Conservation (phyloP, 2,888 invertebrate species). For the Agriotes lineatus region DNA sequence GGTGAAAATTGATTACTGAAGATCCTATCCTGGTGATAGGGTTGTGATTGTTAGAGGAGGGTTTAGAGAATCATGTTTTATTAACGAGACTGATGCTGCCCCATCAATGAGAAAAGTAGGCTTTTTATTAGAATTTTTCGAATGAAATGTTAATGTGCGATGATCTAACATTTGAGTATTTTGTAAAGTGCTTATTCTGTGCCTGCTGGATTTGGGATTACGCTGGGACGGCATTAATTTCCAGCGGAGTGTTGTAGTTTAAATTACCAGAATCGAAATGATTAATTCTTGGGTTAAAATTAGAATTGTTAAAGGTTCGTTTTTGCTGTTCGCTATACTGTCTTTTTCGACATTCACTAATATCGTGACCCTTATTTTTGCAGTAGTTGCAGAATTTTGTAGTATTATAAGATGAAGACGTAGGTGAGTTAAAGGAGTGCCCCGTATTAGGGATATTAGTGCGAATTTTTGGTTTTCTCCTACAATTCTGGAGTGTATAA, state of each 20-base stretch:
- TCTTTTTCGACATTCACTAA: slow-evolving; percentile 26
- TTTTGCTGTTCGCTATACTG: background rate
- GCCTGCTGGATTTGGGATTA: slow-evolving; percentile 16
- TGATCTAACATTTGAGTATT: background rate
- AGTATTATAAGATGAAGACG: background rate
- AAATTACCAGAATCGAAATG: no score
- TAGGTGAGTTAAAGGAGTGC: background rate
- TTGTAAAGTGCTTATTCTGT: background rate
- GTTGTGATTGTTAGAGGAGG: background rate
- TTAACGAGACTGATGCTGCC: background rate
- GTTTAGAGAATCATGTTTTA: background rate
- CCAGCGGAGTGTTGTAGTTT: slow-evolving; percentile 10
- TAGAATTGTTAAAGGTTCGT: background rate
- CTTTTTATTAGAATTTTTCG: background rate
- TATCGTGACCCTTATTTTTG: slow-evolving; percentile 32
- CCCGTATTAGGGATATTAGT: background rate
- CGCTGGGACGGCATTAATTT: slow-evolving; percentile 25
- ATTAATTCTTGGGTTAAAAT: no score
- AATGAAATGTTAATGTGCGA: background rate
- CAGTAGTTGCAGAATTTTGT: slow-evolving; percentile 39
- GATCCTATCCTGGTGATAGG: background rate
- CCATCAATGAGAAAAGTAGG: slow-evolving; percentile 26
- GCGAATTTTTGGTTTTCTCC: background rate
- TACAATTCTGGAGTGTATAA: slow-evolving; percentile 20
- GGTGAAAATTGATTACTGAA: background rate